Conservation (phyloP, 53 echinoderm and acorn worm genomes). For the Patiria pectinifera region DNA sequence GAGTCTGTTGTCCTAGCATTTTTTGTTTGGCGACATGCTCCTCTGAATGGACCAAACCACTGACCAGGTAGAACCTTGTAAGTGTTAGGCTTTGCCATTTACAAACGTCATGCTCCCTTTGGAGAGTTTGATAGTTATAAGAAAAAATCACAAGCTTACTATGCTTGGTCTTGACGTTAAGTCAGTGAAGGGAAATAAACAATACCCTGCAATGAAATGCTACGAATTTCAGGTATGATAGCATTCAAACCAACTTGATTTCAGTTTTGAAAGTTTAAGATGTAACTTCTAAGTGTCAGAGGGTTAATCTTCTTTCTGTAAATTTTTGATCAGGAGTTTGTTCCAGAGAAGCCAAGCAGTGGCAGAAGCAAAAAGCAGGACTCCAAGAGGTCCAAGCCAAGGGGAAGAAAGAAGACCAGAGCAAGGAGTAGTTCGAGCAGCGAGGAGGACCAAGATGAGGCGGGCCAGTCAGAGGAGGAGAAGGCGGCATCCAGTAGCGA, state of each 20-base stretch:
- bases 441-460: constrained; percentile 31
- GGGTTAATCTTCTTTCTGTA: neutral
- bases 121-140: too few relatives aligned
- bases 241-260: neutral
- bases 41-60: too few relatives aligned
- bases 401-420: constrained; percentile 28
- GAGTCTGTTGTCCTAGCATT: too few relatives aligned
- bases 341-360: constrained; percentile 24
- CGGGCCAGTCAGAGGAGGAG: constrained; percentile 45
- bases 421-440: constrained; percentile 36
- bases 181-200: too few relatives aligned
- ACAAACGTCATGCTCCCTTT: too few relatives aligned
- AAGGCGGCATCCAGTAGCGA: constrained; percentile 41
- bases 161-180: too few relatives aligned
- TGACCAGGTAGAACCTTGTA: too few relatives aligned
- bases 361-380: neutral
- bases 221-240: too few relatives aligned
- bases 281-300: neutral
- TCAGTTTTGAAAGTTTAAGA: neutral
- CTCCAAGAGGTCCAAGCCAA: neutral
- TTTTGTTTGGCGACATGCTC: too few relatives aligned
- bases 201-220: too few relatives aligned
- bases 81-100: too few relatives aligned
- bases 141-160: too few relatives aligned
- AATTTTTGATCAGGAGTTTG: constrained; percentile 37